Evolutionary conservation across 2,113 vertebrate species (phyloP), one percentile per base, ranked within the genome.

Genomic region (Trochalopteron elliotii): DNA sequence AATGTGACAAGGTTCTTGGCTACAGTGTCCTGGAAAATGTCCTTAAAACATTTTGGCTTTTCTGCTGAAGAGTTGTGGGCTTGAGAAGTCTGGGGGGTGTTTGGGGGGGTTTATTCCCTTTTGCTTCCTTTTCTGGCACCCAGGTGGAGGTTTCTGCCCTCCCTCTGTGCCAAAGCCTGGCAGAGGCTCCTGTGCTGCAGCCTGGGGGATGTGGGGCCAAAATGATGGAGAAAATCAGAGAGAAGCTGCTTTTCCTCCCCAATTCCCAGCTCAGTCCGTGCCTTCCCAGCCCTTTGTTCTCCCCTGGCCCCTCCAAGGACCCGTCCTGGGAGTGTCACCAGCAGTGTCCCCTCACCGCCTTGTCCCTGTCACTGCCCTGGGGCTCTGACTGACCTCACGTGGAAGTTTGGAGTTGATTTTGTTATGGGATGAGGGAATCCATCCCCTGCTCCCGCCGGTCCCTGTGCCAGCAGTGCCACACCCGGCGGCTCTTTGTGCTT

Each of bases 311-410:
- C 28, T 28, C 27, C 42, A 5, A 27, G 53, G 28, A 31, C 2
- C 52, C 44, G 4, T 18, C 53, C 55, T 4, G 53, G 47, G 16
- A 20, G 25, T 71, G 67, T 44, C 80, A 10, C 56, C 35, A 18
- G 16, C 61, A 2, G 20, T 20, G 80, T 59, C 64, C 60, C 37
- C 1, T 42, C 74, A 3, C 27, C 56, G 3, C 57, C 33, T 2
- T 10, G 40, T 49, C 31, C 24, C 9, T 8, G 56, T n/a, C 56
- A 3, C 70, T 7, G 14, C 14, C 71, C 47, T 0, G 50, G 4
- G 31, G 35, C 57, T 37, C 37, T 9, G 11, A 0, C 7, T 14
- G 53, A 9, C 35, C 63, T 39, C 64, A 2, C 22, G 0, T 0
- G 24, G 20, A 20, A 45, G 2, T 45, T 9, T 0, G 14, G 47